Evolutionary conservation across 53 echinoderm and acorn worm genomes (phyloP).

Genomic region (Paracentrotus lividus): DNA sequence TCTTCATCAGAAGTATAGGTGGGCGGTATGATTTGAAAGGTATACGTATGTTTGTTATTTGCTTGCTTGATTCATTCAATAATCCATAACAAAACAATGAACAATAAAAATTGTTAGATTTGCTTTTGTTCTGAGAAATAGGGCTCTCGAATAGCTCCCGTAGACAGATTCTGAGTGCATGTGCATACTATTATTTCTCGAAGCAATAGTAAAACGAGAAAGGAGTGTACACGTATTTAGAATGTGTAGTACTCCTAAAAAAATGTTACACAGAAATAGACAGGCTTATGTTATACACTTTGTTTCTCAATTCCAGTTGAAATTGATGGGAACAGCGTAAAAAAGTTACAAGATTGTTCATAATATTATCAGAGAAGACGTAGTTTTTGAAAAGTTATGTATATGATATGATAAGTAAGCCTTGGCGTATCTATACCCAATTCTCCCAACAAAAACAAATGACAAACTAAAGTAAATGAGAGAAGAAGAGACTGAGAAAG

Average conservation of each 20-base stretch:
- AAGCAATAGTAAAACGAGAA: neutral
- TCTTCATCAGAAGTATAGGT: neutral
- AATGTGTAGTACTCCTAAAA: neutral
- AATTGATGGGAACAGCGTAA: too few relatives aligned
- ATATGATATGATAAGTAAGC: too few relatives aligned
- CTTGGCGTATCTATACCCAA: too few relatives aligned
- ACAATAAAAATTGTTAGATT: neutral
- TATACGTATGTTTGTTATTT: neutral
- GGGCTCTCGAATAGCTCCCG: neutral
- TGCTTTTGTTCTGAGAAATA: neutral
- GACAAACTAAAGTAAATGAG: too few relatives aligned
- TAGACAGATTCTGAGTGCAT: neutral
- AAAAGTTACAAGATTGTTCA: too few relatives aligned
- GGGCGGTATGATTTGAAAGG: neutral
- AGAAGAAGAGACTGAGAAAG: neutral
- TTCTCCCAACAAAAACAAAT: too few relatives aligned
- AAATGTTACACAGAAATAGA: too few relatives aligned
- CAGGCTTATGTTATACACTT: too few relatives aligned
- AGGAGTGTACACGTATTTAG: neutral
- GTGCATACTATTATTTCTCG: neutral
- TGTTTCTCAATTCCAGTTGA: too few relatives aligned
- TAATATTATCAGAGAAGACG: too few relatives aligned
- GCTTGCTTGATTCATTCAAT: neutral
- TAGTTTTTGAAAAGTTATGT: too few relatives aligned
- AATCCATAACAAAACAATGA: neutral